phyloP scores from a whole-genome alignment of 1,140 invertebrate genomes.

The Littorina saxatilis region DNA sequence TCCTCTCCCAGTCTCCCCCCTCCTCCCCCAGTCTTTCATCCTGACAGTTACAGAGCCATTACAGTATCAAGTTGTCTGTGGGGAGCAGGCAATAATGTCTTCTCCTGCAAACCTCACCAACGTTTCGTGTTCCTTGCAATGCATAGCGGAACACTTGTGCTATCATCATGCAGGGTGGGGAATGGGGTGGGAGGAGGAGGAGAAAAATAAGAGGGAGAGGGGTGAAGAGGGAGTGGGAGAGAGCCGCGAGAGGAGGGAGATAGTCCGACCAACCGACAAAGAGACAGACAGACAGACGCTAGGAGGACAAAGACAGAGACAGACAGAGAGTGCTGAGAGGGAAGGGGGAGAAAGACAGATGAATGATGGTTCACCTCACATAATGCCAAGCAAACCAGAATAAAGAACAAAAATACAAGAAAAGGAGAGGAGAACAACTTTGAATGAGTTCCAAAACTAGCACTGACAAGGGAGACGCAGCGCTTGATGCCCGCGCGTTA shows the following conservation, averaged over 20 bases:
- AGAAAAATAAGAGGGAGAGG: constrained; percentile 5
- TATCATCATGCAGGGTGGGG: background rate
- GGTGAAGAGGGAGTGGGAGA: background rate
- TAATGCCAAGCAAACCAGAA: too few species aligned
- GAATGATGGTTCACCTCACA: too few species aligned
- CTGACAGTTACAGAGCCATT: constrained; percentile 16
- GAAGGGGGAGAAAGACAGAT: background rate
- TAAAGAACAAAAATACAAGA: too few species aligned
- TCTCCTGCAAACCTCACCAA: background rate
- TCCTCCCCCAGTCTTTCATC: background rate
- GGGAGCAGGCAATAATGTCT: constrained; percentile 13
- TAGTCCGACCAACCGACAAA: background rate
- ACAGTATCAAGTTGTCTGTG: background rate
- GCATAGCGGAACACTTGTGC: background rate
- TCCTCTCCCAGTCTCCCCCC: background rate
- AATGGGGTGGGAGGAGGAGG: background rate
- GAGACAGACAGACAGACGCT: background rate
- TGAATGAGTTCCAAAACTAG: too few species aligned
- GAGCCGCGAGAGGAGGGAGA: background rate
- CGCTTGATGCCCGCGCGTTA: too few species aligned
- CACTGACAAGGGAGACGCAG: too few species aligned
- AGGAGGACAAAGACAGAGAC: background rate
- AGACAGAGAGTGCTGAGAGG: background rate
- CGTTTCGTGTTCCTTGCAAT: background rate
- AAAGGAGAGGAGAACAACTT: too few species aligned